A percentile compares a stretch with the other conserved stretches of the same genome.
Evolutionary conservation across 1,140 invertebrate species (phyloP).

Genomic region (Pogonomyrmex barbatus): DNA sequence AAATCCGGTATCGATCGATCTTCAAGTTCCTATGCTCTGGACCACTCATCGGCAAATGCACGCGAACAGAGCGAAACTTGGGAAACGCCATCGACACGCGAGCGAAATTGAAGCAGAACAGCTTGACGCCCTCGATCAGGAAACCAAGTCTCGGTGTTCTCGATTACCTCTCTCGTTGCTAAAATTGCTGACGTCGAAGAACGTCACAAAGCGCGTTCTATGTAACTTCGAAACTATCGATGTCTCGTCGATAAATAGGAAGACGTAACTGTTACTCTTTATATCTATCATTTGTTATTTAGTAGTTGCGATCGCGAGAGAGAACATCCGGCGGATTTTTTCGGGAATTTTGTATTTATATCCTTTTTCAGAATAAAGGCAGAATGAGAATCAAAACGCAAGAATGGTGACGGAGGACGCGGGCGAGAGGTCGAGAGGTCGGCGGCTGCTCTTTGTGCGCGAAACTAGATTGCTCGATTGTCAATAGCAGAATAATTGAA

Average conservation of each 20-base stretch:
- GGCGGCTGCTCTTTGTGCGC: constrained; percentile 66
- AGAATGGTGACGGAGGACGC: not conserved
- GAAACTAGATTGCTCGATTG: constrained; percentile 71
- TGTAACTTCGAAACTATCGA: constrained; percentile 12
- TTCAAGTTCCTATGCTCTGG: constrained; percentile 35
- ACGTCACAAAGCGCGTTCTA: constrained; percentile 11
- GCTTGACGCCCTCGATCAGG: constrained; percentile 53
- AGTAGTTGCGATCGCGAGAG: not conserved
- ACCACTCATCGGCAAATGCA: constrained; percentile 55
- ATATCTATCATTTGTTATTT: not conserved
- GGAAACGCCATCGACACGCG: constrained; percentile 49
- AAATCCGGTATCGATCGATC: constrained; percentile 52
- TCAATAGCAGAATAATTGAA: constrained; percentile 78
- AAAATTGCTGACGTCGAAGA: constrained; percentile 47
- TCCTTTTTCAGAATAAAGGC: not conserved
- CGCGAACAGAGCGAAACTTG: constrained; percentile 57
- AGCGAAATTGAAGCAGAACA: constrained; percentile 57
- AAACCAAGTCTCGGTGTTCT: constrained; percentile 43
- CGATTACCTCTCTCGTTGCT: constrained; percentile 47
- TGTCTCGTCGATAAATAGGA: not conserved
- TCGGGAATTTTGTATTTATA: not conserved
- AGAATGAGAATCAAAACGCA: constrained; percentile 29
- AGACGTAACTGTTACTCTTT: not conserved
- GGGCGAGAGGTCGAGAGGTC: constrained; percentile 42
- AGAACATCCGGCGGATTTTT: constrained; percentile 11